Evolutionary conservation across 2,888 invertebrate genomes (phyloP).

Genomic region (Elegia similella): DNA sequence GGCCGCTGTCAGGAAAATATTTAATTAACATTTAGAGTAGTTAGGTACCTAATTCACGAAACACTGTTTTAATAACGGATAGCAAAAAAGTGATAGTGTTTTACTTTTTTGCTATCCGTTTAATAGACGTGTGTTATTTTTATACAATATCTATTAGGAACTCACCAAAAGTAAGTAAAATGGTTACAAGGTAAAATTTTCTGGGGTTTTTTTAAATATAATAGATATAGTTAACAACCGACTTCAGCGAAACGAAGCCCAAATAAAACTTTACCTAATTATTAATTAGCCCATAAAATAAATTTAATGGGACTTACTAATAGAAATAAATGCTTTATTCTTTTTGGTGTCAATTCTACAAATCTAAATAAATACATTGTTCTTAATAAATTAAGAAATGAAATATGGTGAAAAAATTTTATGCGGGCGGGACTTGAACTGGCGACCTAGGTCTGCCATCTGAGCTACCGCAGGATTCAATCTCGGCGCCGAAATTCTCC

Average conservation of each 20-base stretch:
- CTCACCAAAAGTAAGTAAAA: neutral
- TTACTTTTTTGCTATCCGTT: no score
- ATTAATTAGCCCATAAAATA: neutral
- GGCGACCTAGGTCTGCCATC: no score
- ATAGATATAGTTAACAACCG: neutral
- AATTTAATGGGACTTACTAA: neutral
- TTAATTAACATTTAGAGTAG: neutral
- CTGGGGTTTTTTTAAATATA: neutral
- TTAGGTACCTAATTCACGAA: neutral
- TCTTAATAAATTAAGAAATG: no score
- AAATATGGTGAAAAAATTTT: no score
- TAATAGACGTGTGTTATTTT: no score
- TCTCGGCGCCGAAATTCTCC: no score
- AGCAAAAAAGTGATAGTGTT: no score
- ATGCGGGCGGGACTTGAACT: no score
- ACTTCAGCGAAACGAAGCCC: neutral
- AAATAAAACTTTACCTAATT: neutral
- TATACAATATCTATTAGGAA: neutral
- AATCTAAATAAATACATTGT: constrained; percentile 19
- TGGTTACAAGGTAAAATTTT: no score
- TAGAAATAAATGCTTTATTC: constrained; percentile 42
- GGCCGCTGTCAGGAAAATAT: neutral
- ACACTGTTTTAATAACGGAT: no score
- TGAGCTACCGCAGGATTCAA: no score
- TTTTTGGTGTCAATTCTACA: constrained; percentile 46